These are phyloP conservation scores for Patella caerulea DNA, from an alignment of 2,888 invertebrate genomes.

Conservation along the genomic window DNA sequence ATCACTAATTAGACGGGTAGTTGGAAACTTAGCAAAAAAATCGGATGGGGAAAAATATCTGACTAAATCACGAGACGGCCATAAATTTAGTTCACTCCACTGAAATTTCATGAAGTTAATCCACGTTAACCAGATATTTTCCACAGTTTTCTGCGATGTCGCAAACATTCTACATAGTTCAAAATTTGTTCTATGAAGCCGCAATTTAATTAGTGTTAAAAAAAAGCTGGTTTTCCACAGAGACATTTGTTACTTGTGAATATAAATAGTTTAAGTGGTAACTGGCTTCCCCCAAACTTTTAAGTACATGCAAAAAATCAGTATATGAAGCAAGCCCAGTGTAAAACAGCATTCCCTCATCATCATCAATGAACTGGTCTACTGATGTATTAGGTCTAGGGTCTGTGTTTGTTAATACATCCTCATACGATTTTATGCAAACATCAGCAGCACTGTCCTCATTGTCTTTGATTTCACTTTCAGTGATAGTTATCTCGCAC, in stretches of 20 bases:
- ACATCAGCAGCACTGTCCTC: too few relatives aligned
- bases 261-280: neutral
- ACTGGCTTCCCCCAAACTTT: neutral
- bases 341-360: neutral
- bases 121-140: slow-evolving; percentile 13
- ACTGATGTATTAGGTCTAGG: neutral
- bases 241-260: neutral
- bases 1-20: slow-evolving; percentile 18
- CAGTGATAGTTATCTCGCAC: too few relatives aligned
- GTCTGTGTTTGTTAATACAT: neutral
- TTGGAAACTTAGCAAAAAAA: slow-evolving; percentile 23
- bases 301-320: neutral
- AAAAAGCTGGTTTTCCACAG: too few relatives aligned
- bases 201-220: too few relatives aligned
- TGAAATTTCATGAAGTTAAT: slow-evolving; percentile 22
- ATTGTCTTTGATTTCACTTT: too few relatives aligned
- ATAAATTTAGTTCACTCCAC: slow-evolving; percentile 20
- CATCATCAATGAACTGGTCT: neutral
- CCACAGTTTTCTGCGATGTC: neutral
- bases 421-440: neutral
- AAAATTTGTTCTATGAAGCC: too few relatives aligned
- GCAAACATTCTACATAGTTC: too few relatives aligned
- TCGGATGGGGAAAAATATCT: slow-evolving; percentile 16
- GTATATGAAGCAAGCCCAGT: neutral
- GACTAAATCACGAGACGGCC: slow-evolving; percentile 23